Base-by-base conservation (phyloP, 2,797 vertebrate genomes). In the Tenualosa ilisha region DNA sequence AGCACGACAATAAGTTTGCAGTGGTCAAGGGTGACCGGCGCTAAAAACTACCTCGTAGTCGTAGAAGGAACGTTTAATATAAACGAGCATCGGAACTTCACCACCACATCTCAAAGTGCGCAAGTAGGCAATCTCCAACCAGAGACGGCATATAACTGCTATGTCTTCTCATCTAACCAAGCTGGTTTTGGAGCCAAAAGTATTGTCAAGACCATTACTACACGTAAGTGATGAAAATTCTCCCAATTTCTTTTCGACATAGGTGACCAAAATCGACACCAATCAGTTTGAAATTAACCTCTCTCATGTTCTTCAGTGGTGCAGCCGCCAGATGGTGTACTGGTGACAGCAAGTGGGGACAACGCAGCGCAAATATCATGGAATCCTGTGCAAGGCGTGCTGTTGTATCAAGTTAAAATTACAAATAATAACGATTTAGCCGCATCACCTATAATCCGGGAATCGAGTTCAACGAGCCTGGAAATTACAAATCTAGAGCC, bases 361-460 rank as follows among this genome's bases (percentile, higher is more conserved):
- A 95, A 51, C 85, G 86, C 89, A 6, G 93, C 89, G 65, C 87
- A 0, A 0, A 89, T 96, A 53, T 88, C 86, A 2, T 97, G 96
- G 96, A 24, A 65, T 7, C 0, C 82, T 3, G 90, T 95, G 0
- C 63, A 51, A 9, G 91, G 89, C 24, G 95, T 96, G n/a, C 86
- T 96, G 81, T 75, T 90, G 72, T 97, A 96, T 86, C 93, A 92
- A 86, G 93, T 97, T 81, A 90, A 56, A 0, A 49, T 95, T 68
- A 91, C 9, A 0, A 86, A 94, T 84, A 87, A 11, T 3, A 89
- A 91, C 53, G 85, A 88, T 49, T 51, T 82, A 17, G 85, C 24
- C 82, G 81, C 86, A 9, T 0, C 37, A 1, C 84, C 88, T 0
- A 43, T 93, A 37, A 72, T 90, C 85, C 87, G 6, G n/a, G 91